Evolutionary conservation across 2,113 vertebrate genomes (phyloP).

Genomic region (Urocitellus parryii): DNA sequence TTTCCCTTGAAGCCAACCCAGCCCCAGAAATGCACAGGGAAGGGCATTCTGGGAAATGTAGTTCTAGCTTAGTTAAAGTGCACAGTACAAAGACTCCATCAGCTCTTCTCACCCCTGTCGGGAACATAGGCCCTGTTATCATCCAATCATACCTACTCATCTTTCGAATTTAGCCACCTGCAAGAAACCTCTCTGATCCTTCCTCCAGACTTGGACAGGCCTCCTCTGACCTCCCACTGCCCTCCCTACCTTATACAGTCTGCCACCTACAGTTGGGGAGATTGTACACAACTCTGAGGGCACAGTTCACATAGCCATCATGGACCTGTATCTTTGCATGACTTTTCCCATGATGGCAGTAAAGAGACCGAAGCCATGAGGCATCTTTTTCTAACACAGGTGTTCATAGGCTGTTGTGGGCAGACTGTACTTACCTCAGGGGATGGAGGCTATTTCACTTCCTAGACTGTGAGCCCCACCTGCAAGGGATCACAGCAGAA

Average conservation of each 20-base stretch:
- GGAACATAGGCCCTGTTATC: neutral
- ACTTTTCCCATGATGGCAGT: neutral
- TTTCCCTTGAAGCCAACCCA: neutral
- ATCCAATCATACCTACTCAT: neutral
- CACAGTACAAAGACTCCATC: neutral
- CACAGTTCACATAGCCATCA: neutral
- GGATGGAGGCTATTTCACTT: neutral
- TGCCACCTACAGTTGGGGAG: neutral
- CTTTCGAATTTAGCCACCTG: neutral
- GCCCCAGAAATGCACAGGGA: neutral
- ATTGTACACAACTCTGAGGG: neutral
- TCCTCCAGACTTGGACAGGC: neutral
- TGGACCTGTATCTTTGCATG: neutral
- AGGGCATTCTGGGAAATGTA: slow-evolving; percentile 15
- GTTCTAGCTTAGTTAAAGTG: neutral
- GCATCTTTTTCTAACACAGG: neutral
- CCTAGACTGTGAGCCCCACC: neutral
- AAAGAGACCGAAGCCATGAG: neutral
- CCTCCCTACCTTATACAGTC: neutral
- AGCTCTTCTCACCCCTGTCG: neutral
- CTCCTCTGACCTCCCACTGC: neutral
- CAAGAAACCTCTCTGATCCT: neutral
- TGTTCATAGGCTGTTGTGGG: neutral
- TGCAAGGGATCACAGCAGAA: neutral
- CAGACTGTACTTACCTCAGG: no score